These are phyloP conservation scores for Cebus imitator DNA, from an alignment of 2,113 vertebrate genomes.

Conservation along the genomic window DNA sequence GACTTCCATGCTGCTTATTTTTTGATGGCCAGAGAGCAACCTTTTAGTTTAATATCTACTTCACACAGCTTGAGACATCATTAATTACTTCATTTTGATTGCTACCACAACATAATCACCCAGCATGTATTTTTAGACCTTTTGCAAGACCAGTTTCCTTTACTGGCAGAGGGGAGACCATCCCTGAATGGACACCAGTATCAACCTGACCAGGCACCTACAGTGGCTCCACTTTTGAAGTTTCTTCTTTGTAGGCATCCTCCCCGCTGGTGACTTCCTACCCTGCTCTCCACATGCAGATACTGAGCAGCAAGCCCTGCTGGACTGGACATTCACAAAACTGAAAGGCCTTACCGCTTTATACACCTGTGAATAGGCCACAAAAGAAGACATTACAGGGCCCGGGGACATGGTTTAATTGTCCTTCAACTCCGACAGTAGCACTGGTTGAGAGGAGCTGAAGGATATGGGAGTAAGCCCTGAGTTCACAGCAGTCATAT, in stretches of 20 bases:
- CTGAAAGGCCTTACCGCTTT: not conserved
- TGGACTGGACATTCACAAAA: not conserved
- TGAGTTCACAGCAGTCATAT: not conserved
- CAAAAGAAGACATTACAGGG: not conserved
- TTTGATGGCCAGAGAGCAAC: slow-evolving; percentile 3
- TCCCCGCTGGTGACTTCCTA: too few species aligned
- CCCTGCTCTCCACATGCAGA: rapidly evolving
- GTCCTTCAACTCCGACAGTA: too few species aligned
- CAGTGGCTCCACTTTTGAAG: not conserved
- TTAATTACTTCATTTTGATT: slow-evolving; percentile 49
- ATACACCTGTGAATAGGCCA: not conserved
- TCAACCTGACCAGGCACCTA: not conserved
- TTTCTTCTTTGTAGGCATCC: too few species aligned
- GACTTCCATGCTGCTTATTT: not conserved
- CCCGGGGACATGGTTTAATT: not conserved
- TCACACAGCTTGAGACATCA: slow-evolving; percentile 13
- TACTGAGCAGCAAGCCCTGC: rapidly evolving
- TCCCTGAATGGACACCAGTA: not conserved
- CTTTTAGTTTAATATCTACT: slow-evolving; percentile 56
- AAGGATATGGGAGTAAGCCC: not conserved
- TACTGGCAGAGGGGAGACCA: not conserved
- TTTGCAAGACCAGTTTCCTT: not conserved
- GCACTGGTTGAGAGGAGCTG: not conserved
- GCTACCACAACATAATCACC: not conserved
- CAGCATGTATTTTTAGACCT: not conserved